These are phyloP conservation scores for Hydractinia symbiolongicarpus DNA, from an alignment of 30 jellyfish, hydroid and myxozoan species.

Conservation along the genomic window DNA sequence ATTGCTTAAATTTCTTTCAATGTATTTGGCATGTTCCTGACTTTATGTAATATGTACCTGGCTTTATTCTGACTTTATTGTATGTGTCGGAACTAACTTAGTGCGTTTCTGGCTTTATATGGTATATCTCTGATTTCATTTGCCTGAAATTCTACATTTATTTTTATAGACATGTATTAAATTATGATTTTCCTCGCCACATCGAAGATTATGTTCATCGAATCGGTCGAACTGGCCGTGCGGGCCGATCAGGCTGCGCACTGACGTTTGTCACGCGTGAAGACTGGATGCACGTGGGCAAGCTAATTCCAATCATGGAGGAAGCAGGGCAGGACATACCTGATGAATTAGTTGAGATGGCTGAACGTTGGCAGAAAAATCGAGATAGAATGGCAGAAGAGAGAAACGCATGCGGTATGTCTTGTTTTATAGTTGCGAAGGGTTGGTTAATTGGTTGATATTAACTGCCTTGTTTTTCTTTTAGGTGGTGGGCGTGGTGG, in stretches of 20 bases:
- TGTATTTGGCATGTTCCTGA: background rate
- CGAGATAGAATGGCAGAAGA: constrained; percentile 63
- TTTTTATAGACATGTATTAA: constrained; percentile 67
- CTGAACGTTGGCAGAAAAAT: constrained; percentile 51
- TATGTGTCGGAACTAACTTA: no score
- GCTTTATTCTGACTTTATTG: no score
- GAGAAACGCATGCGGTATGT: constrained; percentile 16
- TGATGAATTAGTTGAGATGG: constrained; percentile 84
- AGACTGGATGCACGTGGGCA: constrained; percentile 94
- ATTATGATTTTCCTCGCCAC: constrained; percentile 92
- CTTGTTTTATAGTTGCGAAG: no score
- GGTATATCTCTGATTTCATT: background rate
- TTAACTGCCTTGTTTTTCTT: no score
- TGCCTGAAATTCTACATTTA: no score
- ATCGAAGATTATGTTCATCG: constrained; percentile 98
- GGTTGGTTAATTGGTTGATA: no score
- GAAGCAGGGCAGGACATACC: constrained; percentile 98
- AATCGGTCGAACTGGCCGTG: constrained; percentile 99
- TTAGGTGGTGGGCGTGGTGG: constrained; percentile 57
- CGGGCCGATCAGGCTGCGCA: constrained; percentile 98
- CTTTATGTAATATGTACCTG: background rate
- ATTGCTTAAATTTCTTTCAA: background rate
- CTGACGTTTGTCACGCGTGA: constrained; percentile 90
- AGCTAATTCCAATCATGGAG: constrained; percentile 65
- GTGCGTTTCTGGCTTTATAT: no score